phyloP scores from a whole-genome alignment of 2,113 vertebrate species.

The Embiotoca jacksoni region DNA sequence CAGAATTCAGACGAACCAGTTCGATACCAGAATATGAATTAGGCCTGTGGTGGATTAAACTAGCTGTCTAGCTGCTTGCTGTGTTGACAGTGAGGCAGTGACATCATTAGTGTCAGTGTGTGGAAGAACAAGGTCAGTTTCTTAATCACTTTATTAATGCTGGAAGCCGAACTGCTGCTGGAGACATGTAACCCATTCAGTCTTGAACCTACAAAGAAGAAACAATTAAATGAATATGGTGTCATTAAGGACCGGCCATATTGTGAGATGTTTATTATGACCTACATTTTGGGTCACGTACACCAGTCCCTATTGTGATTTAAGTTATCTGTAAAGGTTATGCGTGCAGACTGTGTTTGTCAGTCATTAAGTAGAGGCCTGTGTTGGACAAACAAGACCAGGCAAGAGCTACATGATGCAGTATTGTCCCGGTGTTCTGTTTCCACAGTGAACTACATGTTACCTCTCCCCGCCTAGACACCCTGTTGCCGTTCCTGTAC shows the following conservation, averaged over 20 bases:
- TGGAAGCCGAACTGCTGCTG: constrained; percentile 12
- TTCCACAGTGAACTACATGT: constrained; percentile 62
- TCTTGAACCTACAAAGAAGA: not conserved
- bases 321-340: constrained; percentile 17
- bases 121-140: constrained; percentile 60
- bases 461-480: constrained; percentile 23
- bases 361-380: constrained; percentile 8
- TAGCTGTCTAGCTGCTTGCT: constrained; percentile 44
- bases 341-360: constrained; percentile 25
- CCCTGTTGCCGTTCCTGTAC: constrained; percentile 28
- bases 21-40: constrained; percentile 81
- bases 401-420: constrained; percentile 31
- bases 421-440: constrained; percentile 59
- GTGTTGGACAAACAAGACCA: constrained; percentile 21
- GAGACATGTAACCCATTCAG: constrained; percentile 12
- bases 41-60: constrained; percentile 64
- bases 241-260: not conserved
- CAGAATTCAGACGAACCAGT: constrained; percentile 75
- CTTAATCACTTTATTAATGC: constrained; percentile 37
- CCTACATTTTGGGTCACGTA: constrained; percentile 16
- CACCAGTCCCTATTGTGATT: constrained; percentile 5
- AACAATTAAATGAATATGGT: not conserved
- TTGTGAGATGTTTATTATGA: constrained; percentile 2
- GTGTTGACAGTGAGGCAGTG: constrained; percentile 64
- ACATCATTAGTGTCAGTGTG: constrained; percentile 67